Percentiles rank a stretch among this genome's conserved stretches.
phyloP scores from a whole-genome alignment of 2,888 invertebrate species.

The Trissonchulus sp. region DNA sequence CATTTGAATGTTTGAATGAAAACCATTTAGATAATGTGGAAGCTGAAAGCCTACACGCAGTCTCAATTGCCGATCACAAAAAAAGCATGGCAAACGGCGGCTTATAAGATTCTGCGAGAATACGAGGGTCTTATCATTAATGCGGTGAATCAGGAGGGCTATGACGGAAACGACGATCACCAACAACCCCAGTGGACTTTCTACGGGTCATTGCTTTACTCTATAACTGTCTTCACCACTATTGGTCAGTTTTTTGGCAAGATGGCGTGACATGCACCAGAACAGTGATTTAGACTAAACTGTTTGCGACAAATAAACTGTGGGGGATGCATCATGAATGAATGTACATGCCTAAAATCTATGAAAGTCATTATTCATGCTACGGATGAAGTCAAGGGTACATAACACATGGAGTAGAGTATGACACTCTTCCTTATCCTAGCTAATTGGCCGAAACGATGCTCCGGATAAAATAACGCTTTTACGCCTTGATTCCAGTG shows the following conservation, averaged over 20 bases:
- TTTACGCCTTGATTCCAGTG: no score
- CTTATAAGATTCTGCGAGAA: conserved; percentile 44
- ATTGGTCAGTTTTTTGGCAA: conserved; percentile 54
- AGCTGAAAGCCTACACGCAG: background rate
- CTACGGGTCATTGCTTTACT: conserved; percentile 55
- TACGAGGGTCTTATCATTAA: conserved; percentile 54
- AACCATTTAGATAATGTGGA: background rate
- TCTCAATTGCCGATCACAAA: background rate
- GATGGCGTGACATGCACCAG: background rate
- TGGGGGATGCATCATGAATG: no score
- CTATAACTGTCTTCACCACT: conserved; percentile 56
- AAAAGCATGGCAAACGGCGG: background rate
- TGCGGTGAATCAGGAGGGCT: conserved; percentile 54
- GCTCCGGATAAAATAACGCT: no score
- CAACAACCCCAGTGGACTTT: conserved; percentile 54
- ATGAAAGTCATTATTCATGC: no score
- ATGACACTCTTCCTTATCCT: no score
- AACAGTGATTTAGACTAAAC: no score
- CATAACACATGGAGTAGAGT: no score
- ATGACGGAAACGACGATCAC: conserved; percentile 49
- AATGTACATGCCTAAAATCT: no score
- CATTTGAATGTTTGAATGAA: no score
- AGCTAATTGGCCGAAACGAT: no score
- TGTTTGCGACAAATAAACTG: no score
- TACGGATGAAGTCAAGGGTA: no score